Percentiles rank a stretch among this genome's conserved stretches.
phyloP scores from a whole-genome alignment of 2,888 invertebrate species.

The Caenorhabditis wallacei region DNA sequence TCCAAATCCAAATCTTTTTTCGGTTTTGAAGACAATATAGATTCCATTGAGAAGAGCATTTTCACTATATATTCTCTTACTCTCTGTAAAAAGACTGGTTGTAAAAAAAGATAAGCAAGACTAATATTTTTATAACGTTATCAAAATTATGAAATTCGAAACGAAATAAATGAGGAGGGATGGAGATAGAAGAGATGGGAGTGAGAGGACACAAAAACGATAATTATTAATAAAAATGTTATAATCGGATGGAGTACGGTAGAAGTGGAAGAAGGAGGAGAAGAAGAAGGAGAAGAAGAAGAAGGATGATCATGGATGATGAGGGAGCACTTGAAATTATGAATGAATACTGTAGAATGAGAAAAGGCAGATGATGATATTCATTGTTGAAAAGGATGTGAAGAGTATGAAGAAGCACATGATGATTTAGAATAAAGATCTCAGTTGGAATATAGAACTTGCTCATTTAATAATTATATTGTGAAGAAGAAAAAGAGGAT shows the following conservation, averaged over 20 bases:
- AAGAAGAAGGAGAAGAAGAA: not conserved
- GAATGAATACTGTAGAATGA: constrained; percentile 43
- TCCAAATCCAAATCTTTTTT: constrained; percentile 35
- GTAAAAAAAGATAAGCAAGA: constrained; percentile 53
- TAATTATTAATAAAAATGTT: constrained; percentile 33
- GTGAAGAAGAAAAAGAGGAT: not conserved
- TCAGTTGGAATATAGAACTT: not conserved
- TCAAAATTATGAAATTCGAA: constrained; percentile 47
- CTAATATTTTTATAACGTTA: constrained; percentile 64
- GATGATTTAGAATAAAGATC: not conserved
- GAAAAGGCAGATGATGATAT: constrained; percentile 46
- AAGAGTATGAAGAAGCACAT: constrained; percentile 31
- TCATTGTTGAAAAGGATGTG: constrained; percentile 49
- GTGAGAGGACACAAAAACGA: constrained; percentile 24
- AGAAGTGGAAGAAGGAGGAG: constrained; percentile 12
- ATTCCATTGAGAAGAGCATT: constrained; percentile 66
- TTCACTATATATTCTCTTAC: constrained; percentile 2
- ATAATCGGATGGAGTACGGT: constrained; percentile 27
- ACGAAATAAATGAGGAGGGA: not conserved
- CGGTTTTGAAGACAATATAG: constrained; percentile 52
- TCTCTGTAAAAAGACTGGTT: constrained; percentile 22
- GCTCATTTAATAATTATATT: not conserved
- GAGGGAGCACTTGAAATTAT: constrained; percentile 54
- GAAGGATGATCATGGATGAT: constrained; percentile 51
- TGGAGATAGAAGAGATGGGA: constrained; percentile 5